Base-by-base conservation (phyloP, 92 coral and sea anemone genomes). In the Epizoanthus stellaris region DNA sequence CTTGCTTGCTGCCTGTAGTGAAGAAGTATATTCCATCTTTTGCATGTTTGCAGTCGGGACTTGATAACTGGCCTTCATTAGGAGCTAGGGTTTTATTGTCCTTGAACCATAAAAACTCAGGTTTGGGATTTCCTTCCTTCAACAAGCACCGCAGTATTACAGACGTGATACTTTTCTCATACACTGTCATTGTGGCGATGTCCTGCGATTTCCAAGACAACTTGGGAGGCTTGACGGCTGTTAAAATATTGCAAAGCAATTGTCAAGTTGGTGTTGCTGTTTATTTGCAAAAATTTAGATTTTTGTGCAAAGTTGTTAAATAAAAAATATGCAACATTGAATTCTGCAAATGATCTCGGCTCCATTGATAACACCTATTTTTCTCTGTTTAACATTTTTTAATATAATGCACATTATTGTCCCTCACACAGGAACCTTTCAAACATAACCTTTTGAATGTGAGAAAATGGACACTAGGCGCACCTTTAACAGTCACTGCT, bases 221-320 rank as follows among this genome's bases (percentile, higher is more conserved):
- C 30, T 62, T 62, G 23, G 83, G 83, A 79, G 83, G 72, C 59
- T 23, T 79, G 19, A 79, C 3, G 16, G 83, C 83, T 79, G 70
- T 79, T 45, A 21, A 43, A 61, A 47, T 20, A n/a, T 5, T 12
- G 47, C 4, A 59, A 70, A 39, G 65, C 49, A 39, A 74, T 83
- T 30, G 84, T 61, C 39, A 63, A 25, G n/a, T 8, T 2, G 13
- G 30, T 3, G 4, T 20, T 10, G 0, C 10, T 63, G 56, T 52
- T 52, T 45, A 45, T 52, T 52, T 52, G 56, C 14, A 52, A 52
- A 10, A 9, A 9, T 52, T 15, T 2, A n/a, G 3, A 19, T 17
- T 61, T 64, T 11, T 63, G 68, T 30, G 49, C 49, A 8, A 43
- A 43, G 49, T 23, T 23, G 25, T 23, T 23, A 14, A 58, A 58